phyloP scores from a whole-genome alignment of 2,888 invertebrate genomes.

The Drosophila mercatorum region DNA sequence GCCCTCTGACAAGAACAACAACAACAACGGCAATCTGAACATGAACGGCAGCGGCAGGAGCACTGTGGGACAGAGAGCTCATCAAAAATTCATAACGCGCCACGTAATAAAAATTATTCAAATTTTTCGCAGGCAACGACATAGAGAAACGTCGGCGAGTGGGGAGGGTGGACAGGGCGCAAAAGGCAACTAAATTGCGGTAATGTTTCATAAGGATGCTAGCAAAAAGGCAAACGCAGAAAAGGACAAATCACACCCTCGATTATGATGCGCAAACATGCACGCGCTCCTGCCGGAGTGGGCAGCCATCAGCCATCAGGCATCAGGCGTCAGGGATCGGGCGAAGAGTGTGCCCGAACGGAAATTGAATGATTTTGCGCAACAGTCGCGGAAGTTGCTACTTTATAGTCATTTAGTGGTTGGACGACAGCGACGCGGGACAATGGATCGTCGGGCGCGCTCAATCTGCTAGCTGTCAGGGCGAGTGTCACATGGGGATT shows the following conservation, averaged over 20 bases:
- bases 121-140: conserved; percentile 73
- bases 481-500: conserved; percentile 64
- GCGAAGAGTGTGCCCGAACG: conserved; percentile 68
- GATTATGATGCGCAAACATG: conserved; percentile 68
- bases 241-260: conserved; percentile 83
- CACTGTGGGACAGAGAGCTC: conserved; percentile 58
- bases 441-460: conserved; percentile 56
- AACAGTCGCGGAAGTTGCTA: conserved; percentile 83
- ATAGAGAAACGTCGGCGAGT: conserved; percentile 23
- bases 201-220: conserved; percentile 75
- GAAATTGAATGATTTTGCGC: conserved; percentile 84
- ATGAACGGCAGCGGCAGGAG: conserved; percentile 28
- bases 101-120: conserved; percentile 83
- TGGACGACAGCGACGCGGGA: conserved; percentile 64
- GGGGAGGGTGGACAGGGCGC: conserved; percentile 2
- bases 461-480: conserved; percentile 47
- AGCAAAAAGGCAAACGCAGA: conserved; percentile 58
- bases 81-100: conserved; percentile 83
- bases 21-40: conserved; percentile 25
- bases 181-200: conserved; percentile 73
- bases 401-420: conserved; percentile 84
- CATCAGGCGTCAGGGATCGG: conserved; percentile 7
- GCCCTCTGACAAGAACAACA: conserved; percentile 53
- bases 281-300: conserved; percentile 24
- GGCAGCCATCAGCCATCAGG: conserved; percentile 7